A percentile compares a stretch with the other conserved stretches of the same genome.
Evolutionary conservation across 2,888 invertebrate species (phyloP).

Genomic region (Drosophila meridionalis): DNA sequence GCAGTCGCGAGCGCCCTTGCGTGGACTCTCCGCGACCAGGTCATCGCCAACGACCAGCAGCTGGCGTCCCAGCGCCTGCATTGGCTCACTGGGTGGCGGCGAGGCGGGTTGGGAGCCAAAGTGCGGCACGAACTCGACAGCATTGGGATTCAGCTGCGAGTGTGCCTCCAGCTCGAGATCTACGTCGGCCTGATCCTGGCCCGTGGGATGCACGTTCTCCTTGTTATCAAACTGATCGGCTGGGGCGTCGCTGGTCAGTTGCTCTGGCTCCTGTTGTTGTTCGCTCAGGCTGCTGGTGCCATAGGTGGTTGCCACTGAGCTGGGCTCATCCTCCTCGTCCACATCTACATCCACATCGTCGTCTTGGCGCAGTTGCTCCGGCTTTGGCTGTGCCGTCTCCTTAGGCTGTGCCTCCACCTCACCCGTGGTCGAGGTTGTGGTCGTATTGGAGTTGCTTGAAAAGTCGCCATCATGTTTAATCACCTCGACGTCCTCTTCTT

Average conservation of each 20-base stretch:
- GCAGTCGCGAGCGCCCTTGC: constrained; percentile 86
- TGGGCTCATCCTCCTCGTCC: constrained; percentile 79
- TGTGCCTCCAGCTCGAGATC: constrained; percentile 86
- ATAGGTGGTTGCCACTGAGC: constrained; percentile 82
- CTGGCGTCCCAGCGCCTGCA: constrained; percentile 57
- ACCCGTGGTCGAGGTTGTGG: constrained; percentile 57
- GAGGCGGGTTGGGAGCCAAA: constrained; percentile 83
- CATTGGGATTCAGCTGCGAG: constrained; percentile 93
- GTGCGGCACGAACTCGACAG: constrained; percentile 90
- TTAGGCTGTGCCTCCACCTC: constrained; percentile 39
- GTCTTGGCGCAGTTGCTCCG: constrained; percentile 27
- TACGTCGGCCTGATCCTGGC: constrained; percentile 37
- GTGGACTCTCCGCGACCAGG: constrained; percentile 90
- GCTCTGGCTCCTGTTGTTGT: constrained; percentile 48
- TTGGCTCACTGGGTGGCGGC: constrained; percentile 67
- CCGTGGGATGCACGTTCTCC: constrained; percentile 59
- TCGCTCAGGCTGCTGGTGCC: constrained; percentile 82
- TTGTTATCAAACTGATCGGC: constrained; percentile 56
- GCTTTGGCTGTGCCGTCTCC: constrained; percentile 25
- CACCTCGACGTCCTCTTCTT: constrained; percentile 72
- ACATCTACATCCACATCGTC: constrained; percentile 16
- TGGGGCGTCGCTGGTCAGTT: constrained; percentile 3
- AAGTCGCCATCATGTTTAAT: constrained; percentile 81
- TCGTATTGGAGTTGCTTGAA: constrained; percentile 79
- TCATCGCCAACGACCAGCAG: constrained; percentile 69